Percentiles rank a stretch among this genome's conserved stretches.
Evolutionary conservation across 37 sponge, comb jelly and placozoan genomes (phyloP).

Genomic region (Petrosia ficiformis): DNA sequence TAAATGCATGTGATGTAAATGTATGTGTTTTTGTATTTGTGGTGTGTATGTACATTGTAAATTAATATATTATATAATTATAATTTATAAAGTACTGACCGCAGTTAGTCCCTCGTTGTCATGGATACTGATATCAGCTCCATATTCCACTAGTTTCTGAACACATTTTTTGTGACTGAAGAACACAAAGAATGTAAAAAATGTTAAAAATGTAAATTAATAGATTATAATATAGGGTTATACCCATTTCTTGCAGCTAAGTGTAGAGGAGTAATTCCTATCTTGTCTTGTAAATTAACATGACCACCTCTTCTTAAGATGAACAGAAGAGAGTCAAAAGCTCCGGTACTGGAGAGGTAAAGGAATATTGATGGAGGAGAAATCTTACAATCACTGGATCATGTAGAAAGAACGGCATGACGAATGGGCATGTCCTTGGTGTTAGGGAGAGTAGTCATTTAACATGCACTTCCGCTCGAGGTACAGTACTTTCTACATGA

Average conservation of each 20-base stretch:
- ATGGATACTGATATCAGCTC: slow-evolving; percentile 77
- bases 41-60: too few relatives aligned
- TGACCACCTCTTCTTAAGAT: slow-evolving; percentile 78
- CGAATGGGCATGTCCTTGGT: not conserved
- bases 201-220: not conserved
- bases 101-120: slow-evolving; percentile 88
- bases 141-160: slow-evolving; percentile 79
- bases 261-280: slow-evolving; percentile 82
- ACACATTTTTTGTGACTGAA: slow-evolving; percentile 85
- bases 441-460: not conserved
- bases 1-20: too few relatives aligned
- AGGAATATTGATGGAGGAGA: too few relatives aligned
- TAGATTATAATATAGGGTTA: not conserved
- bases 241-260: slow-evolving; percentile 92
- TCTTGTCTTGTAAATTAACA: slow-evolving; percentile 69
- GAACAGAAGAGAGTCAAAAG: slow-evolving; percentile 68
- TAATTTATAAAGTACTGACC: slow-evolving; percentile 30
- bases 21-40: too few relatives aligned
- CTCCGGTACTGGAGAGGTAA: slow-evolving; percentile 62
- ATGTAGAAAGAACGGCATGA: not conserved
- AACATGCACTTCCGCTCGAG: not conserved
- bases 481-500: not conserved
- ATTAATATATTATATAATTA: not conserved
- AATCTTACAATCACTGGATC: too few relatives aligned
- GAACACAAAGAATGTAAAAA: not conserved